Evolutionary conservation across 1,140 invertebrate genomes (phyloP).

Genomic region (Piezodorus guildinii): DNA sequence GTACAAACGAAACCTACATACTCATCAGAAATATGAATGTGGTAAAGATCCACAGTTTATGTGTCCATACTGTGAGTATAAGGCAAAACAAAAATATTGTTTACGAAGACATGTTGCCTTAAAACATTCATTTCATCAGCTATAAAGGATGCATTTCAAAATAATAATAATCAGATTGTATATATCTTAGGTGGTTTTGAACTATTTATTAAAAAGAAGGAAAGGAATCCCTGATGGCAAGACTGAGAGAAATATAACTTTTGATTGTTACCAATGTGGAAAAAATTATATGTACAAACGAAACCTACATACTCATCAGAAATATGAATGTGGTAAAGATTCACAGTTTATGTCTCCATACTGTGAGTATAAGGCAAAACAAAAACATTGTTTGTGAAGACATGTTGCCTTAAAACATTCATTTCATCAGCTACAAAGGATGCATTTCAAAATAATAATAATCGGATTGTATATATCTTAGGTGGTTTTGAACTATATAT

Average conservation of each 20-base stretch:
- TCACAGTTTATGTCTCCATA: constrained; percentile 44
- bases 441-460: not conserved
- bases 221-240: no score
- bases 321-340: constrained; percentile 37
- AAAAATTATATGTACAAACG: constrained; percentile 13
- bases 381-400: constrained; percentile 40
- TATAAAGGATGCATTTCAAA: not conserved
- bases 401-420: constrained; percentile 32
- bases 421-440: no score
- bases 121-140: constrained; percentile 26
- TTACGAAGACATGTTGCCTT: constrained; percentile 35
- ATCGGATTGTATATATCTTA: not conserved
- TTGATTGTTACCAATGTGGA: constrained; percentile 31
- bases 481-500: not conserved
- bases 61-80: constrained; percentile 44
- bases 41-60: constrained; percentile 42
- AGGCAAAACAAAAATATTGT: constrained; percentile 42
- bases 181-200: not conserved
- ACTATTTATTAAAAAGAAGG: no score
- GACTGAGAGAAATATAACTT: not conserved
- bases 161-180: not conserved
- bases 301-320: constrained; percentile 33
- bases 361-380: constrained; percentile 43
- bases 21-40: constrained; percentile 35
- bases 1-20: constrained; percentile 28